Evolutionary conservation across 2,888 invertebrate species (phyloP), one percentile per base, ranked within the genome.

Genomic region (Nudaria mundana): DNA sequence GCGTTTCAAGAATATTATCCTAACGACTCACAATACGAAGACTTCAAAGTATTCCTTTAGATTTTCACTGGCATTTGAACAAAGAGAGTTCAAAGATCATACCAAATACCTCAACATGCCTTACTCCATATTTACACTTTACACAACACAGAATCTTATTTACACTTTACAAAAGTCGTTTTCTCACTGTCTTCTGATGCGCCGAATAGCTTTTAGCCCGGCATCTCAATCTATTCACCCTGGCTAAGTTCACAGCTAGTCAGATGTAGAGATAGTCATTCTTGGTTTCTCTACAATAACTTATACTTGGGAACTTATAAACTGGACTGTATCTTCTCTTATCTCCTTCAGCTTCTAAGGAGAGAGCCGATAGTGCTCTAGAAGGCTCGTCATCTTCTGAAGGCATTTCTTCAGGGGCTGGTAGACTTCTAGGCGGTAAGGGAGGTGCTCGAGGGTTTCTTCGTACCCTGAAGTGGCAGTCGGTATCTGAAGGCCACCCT

Each of bases 381-480:
- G 80, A 70, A 31, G 84, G 76, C 24, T 83, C 85, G 12, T 84
- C 85, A 15, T 81, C 81, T 3, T 74, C 68, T 5, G 50, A 54
- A 33, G 55, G 44, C 37, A 72, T 63, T 37, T 83, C 66, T 45
- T 81, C 63, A 32, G 81, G 80, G 20, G 67, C 51, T 26, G 72
- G 85, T 46, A 87, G 76, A 18, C 91, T 89, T 37, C 89, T 88
- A 12, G 92, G 92, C 39, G 93, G 91, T 56, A 94, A 93, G 52
- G 95, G 94, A 0, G 94, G 94, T 55, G 95, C 95, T 62, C 95
- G 93, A 0, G 94, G 94, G 83, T 95, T 95, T 52, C 95, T 90
- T 40, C 95, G 91, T 43, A 97, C 93, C 26, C 96, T 89, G 81
- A 97, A 95, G 80, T 96, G 95, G 63, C 95, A 94, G 70, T 92